These are phyloP conservation scores for Agapetus fuscipes DNA, from an alignment of 2,888 invertebrate genomes.

Conservation along the genomic window DNA sequence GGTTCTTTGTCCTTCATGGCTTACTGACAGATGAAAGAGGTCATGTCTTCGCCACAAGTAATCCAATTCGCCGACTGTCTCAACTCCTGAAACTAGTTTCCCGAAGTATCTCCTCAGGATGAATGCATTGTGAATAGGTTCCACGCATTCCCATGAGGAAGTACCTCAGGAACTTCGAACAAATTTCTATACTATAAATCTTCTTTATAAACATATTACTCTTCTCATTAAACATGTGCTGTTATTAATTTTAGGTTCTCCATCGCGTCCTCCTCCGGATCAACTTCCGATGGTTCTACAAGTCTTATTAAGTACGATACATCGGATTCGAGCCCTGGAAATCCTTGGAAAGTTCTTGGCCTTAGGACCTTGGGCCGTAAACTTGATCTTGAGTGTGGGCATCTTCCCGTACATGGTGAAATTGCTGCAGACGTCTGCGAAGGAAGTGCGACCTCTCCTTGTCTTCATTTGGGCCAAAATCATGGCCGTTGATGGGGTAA, in stretches of 20 bases:
- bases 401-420: constrained; percentile 99
- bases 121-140: no score
- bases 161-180: no score
- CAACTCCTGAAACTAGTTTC: no score
- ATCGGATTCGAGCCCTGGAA: constrained; percentile 90
- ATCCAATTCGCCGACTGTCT: no score
- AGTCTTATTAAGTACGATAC: constrained; percentile 63
- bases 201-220: no score
- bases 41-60: no score
- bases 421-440: constrained; percentile 87
- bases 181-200: no score
- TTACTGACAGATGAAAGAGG: no score
- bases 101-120: no score
- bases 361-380: constrained; percentile 93
- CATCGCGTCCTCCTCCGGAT: constrained; percentile 74
- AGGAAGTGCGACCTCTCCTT: constrained; percentile 82
- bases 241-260: constrained; percentile 13
- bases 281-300: constrained; percentile 96
- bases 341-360: constrained; percentile 89
- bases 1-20: no score
- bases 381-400: constrained; percentile 90
- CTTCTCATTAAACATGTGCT: background rate
- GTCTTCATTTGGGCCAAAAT: constrained; percentile 99
- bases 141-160: no score
- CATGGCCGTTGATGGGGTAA: constrained; percentile 87